Base-by-base conservation (phyloP, 2,113 vertebrate species). In the Parus major region DNA sequence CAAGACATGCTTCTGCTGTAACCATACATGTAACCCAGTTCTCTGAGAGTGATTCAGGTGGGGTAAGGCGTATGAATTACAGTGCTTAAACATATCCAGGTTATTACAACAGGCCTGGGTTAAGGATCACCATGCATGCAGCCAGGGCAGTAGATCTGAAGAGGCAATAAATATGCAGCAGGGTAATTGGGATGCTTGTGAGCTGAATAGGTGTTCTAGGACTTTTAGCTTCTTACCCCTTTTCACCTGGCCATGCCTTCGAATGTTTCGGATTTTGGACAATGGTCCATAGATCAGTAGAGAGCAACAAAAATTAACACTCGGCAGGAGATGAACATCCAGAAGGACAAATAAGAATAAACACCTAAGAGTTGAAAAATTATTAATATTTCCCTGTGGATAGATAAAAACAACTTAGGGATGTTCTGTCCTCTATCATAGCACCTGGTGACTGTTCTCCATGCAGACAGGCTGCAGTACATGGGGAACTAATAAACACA, bases 331-430 rank as follows among this genome's bases (percentile, higher is more conserved):
- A 79, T 20, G 44, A 86, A 71, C 22, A 78, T 75, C 35, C 41
- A 75, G 39, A 78, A 71, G 10, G 41, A 86, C 35, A 25, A 92
- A 18, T 57, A 64, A 89, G 52, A 90, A n/a, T 39, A 42, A 73
- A 53, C 3, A 87, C 18, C 23, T 44, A 92, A 52, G 7, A 46
- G 31, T 0, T 71, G 47, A 81, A 87, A 94, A 89, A 71, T 82
- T 12, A 89, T 35, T 91, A 70, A 59, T 59, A 27, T 71, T 89
- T 89, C 53, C 76, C 65, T 71, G 23, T 53, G 11, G 6, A 86
- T 5, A 65, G 77, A 91, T 61, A 89, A 91, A 95, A 94, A 95
- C 95, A 91, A 46, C 18, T 76, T 71, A 82, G 16, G 36, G 61
- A 82, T 71, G 36, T 79, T 90, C 33, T 50, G 89, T 86, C 63